These are phyloP conservation scores for Struthio camelus DNA, from an alignment of 2,113 vertebrate species.

Conservation along the genomic window DNA sequence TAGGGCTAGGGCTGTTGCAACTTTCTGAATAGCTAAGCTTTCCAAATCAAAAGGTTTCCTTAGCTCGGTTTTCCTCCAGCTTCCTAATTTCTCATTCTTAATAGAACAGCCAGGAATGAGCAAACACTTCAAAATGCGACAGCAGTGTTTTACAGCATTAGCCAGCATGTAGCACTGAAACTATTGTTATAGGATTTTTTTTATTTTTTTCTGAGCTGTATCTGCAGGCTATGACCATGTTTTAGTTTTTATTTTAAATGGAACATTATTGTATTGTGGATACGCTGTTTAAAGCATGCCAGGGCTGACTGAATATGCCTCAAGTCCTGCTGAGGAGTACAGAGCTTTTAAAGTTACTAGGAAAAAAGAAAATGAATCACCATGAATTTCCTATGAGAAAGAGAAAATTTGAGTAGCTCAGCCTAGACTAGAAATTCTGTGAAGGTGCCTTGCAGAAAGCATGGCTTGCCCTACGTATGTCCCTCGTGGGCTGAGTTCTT, in stretches of 20 bases:
- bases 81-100: neutral
- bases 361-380: neutral
- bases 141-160: neutral
- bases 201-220: neutral
- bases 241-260: neutral
- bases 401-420: neutral
- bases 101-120: neutral
- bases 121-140: neutral
- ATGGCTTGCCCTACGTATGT: accelerated
- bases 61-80: neutral
- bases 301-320: neutral
- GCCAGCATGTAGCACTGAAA: neutral
- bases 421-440: accelerated
- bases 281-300: neutral
- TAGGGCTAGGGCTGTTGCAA: neutral
- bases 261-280: neutral
- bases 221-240: neutral
- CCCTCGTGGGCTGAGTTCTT: neutral
- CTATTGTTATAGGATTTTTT: accelerated
- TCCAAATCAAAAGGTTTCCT: neutral
- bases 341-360: neutral
- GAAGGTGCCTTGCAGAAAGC: neutral
- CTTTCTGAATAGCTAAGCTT: neutral
- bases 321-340: neutral
- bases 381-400: neutral